A percentile compares a stretch with the other conserved stretches of the same genome.
These are phyloP conservation scores for Agelaius phoeniceus DNA, from an alignment of 2,113 vertebrate genomes.

Conservation along the genomic window DNA sequence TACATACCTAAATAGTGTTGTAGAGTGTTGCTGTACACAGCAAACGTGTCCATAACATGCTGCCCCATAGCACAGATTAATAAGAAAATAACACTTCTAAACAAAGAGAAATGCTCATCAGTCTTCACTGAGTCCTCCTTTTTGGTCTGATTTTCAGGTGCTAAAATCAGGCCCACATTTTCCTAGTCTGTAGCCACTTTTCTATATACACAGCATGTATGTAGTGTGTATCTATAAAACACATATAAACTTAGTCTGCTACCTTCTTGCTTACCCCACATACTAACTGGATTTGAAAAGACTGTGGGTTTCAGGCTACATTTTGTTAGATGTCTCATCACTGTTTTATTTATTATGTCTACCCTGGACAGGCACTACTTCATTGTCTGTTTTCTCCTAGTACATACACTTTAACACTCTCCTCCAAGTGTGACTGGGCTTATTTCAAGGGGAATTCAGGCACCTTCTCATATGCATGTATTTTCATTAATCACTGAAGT, in stretches of 20 bases:
- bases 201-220: neutral
- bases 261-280: neutral
- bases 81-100: neutral
- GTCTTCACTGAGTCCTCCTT: neutral
- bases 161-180: neutral
- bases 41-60: neutral
- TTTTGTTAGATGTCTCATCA: neutral
- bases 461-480: neutral
- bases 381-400: neutral
- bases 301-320: neutral
- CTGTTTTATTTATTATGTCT: neutral
- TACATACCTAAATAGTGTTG: neutral
- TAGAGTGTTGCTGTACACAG: neutral
- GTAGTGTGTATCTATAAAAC: neutral
- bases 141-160: neutral
- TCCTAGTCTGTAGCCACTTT: neutral
- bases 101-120: neutral
- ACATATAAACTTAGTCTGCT: neutral
- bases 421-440: neutral
- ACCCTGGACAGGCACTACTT: neutral
- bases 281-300: neutral
- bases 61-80: neutral
- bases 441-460: neutral
- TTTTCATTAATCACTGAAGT: neutral
- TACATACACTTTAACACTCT: neutral